These are phyloP conservation scores for Acanthopagrus latus DNA, from an alignment of 2,797 vertebrate species.

Conservation along the genomic window DNA sequence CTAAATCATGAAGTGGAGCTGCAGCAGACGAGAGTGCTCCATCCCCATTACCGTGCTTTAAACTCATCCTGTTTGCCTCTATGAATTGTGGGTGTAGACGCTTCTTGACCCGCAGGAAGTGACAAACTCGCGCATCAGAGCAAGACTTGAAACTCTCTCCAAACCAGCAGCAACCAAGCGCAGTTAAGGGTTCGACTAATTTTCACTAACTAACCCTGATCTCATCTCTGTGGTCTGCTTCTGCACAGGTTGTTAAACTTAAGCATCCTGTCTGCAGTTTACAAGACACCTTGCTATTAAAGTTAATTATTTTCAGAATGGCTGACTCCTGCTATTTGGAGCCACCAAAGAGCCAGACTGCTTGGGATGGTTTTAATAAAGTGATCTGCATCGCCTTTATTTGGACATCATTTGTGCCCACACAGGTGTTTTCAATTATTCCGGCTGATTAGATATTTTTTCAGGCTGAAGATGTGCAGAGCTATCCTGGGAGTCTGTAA, in stretches of 20 bases:
- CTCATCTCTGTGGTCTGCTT: background rate
- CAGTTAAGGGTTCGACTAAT: background rate
- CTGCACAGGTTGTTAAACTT: background rate
- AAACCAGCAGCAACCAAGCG: background rate
- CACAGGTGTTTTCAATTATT: constrained; percentile 39
- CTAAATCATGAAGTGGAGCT: constrained; percentile 53
- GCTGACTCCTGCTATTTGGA: constrained; percentile 36
- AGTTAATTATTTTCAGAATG: constrained; percentile 47
- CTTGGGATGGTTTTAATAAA: constrained; percentile 42
- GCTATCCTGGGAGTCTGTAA: constrained; percentile 2
- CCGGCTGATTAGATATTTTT: constrained; percentile 29
- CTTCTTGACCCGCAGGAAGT: constrained; percentile 44
- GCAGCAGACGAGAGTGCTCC: constrained; percentile 35
- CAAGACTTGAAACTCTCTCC: constrained; percentile 21
- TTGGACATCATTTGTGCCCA: constrained; percentile 27
- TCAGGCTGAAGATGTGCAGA: background rate
- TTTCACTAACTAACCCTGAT: background rate
- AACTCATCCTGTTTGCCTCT: constrained; percentile 26
- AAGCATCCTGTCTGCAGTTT: background rate
- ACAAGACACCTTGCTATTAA: background rate
- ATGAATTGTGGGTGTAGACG: constrained; percentile 34
- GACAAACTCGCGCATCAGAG: constrained; percentile 44
- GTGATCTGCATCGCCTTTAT: constrained; percentile 37
- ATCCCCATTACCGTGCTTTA: constrained; percentile 40
- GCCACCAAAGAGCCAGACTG: constrained; percentile 35